phyloP scores from a whole-genome alignment of 2,797 vertebrate species.

The Acanthornis magna region DNA sequence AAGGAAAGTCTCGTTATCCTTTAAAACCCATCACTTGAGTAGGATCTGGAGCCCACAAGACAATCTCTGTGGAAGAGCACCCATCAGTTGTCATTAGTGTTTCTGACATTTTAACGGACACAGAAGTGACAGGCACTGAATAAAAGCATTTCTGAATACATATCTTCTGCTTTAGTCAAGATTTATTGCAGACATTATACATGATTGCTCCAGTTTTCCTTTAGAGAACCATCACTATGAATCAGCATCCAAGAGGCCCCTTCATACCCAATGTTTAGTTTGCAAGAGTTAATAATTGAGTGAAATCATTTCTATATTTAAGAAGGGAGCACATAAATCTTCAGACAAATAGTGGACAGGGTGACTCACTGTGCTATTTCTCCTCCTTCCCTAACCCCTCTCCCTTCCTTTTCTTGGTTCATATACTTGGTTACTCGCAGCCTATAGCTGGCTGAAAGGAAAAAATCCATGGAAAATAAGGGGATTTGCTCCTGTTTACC shows the following conservation, averaged over 20 bases:
- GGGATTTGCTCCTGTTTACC: neutral
- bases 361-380: constrained; percentile 60
- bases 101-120: neutral
- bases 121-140: constrained; percentile 53
- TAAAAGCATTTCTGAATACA: constrained; percentile 50
- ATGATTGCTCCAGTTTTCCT: constrained; percentile 49
- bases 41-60: neutral
- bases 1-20: neutral
- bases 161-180: constrained; percentile 60
- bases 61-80: neutral
- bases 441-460: neutral
- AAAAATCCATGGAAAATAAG: neutral
- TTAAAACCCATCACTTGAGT: neutral
- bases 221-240: constrained; percentile 38
- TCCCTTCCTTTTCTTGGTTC: constrained; percentile 22
- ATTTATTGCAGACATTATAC: constrained; percentile 40
- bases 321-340: constrained; percentile 39
- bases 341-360: constrained; percentile 39
- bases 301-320: constrained; percentile 65
- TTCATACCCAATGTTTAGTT: neutral
- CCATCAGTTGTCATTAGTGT: constrained; percentile 37
- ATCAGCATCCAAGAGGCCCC: constrained; percentile 42
- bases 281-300: constrained; percentile 56
- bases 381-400: neutral
- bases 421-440: neutral